Conservation (phyloP, 2,797 vertebrate species). For the Liparis tanakae region DNA sequence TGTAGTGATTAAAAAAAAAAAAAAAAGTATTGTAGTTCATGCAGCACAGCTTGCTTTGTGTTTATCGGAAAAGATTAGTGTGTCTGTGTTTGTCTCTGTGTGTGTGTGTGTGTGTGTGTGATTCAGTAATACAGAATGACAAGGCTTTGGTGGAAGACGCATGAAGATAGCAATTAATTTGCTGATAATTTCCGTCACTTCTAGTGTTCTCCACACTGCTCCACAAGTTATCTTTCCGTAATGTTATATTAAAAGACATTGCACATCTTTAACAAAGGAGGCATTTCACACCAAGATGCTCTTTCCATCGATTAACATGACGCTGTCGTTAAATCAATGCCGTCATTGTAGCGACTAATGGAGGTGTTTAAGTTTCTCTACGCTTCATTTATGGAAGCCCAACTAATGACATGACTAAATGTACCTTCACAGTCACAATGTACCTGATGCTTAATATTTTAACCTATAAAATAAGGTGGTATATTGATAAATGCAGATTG, state of each 20-base stretch:
- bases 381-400: constrained; percentile 48
- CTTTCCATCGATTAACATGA: constrained; percentile 45
- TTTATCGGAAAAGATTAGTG: constrained; percentile 66
- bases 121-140: constrained; percentile 25
- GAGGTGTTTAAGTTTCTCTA: constrained; percentile 40
- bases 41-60: constrained; percentile 64
- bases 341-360: constrained; percentile 62
- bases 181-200: constrained; percentile 26
- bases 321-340: constrained; percentile 66
- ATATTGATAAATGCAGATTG: constrained; percentile 7
- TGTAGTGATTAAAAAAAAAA: constrained; percentile 8
- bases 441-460: constrained; percentile 1
- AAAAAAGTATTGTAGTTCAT: constrained; percentile 44
- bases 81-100: not conserved
- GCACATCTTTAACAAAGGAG: constrained; percentile 37
- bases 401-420: constrained; percentile 44
- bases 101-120: constrained; percentile 26
- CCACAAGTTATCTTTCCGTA: constrained; percentile 10
- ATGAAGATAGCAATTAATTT: constrained; percentile 27
- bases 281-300: constrained; percentile 49
- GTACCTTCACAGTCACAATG: constrained; percentile 3
- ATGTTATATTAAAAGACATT: constrained; percentile 26
- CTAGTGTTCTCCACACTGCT: constrained; percentile 8
- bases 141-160: constrained; percentile 11
- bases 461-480: not conserved